Conservation (phyloP, 2,113 vertebrate species). For the Brienomyrus longianalis region DNA sequence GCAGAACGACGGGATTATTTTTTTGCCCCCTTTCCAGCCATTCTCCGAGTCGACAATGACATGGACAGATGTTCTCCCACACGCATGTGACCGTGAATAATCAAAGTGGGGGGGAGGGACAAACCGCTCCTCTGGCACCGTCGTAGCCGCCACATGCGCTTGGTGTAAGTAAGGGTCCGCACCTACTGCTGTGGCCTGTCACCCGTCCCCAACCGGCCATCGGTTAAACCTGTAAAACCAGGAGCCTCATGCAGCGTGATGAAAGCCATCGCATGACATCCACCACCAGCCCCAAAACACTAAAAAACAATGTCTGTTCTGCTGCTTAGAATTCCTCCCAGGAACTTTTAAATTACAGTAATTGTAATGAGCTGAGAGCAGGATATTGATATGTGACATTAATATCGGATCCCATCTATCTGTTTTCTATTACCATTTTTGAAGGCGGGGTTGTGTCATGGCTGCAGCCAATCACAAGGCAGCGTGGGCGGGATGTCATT, state of each 20-base stretch:
- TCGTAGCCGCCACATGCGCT: background rate
- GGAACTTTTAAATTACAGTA: background rate
- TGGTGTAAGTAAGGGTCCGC: background rate
- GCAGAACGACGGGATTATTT: background rate
- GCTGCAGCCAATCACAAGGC: background rate
- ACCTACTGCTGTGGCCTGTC: background rate
- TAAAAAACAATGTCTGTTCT: background rate
- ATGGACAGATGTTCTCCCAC: conserved; percentile 11
- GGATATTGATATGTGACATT: background rate
- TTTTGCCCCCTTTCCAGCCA: background rate
- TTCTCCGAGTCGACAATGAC: background rate
- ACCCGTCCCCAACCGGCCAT: background rate
- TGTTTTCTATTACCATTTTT: background rate
- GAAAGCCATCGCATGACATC: background rate
- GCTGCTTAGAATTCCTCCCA: background rate
- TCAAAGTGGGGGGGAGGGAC: background rate
- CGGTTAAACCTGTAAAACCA: background rate
- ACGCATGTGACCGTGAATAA: background rate
- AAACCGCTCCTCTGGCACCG: background rate
- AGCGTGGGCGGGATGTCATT: background rate
- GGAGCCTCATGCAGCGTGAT: background rate
- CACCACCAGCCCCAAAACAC: background rate
- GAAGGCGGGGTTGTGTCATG: background rate
- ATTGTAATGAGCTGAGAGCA: background rate
- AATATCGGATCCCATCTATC: background rate